These are phyloP conservation scores for Cynodonichthys magdalenae DNA, from an alignment of 2,797 vertebrate genomes.

Conservation along the genomic window DNA sequence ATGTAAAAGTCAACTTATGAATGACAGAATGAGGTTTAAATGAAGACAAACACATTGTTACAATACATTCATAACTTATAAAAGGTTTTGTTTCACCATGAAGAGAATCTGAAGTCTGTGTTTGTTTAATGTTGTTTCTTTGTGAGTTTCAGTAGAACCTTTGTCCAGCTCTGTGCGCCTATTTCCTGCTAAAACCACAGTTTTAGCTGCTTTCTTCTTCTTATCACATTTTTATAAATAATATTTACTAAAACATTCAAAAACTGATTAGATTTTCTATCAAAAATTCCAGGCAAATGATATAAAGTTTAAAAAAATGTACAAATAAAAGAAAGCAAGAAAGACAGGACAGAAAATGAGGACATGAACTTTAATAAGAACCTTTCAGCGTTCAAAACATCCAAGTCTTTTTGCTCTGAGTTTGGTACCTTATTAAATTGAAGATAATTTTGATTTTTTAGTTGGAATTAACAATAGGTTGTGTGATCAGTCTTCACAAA, in stretches of 20 bases:
- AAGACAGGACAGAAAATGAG: neutral
- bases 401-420: conserved; percentile 13
- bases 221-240: neutral
- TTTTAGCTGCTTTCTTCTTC: too few relatives aligned
- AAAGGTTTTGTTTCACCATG: too few relatives aligned
- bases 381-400: conserved; percentile 28
- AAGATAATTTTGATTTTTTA: conserved; percentile 14
- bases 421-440: conserved; percentile 17
- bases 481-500: conserved; percentile 12
- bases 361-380: conserved; percentile 25
- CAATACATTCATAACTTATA: too few relatives aligned
- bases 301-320: neutral
- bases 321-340: neutral
- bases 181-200: neutral
- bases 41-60: too few relatives aligned
- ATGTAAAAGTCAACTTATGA: too few relatives aligned
- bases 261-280: conserved; percentile 14
- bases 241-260: conserved; percentile 1
- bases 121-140: too few relatives aligned
- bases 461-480: conserved; percentile 26
- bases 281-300: conserved; percentile 2
- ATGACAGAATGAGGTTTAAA: too few relatives aligned
- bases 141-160: neutral
- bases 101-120: too few relatives aligned
- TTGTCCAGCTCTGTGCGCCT: neutral